These are phyloP conservation scores for Aphidius ervi DNA, from an alignment of 1,140 invertebrate species.

Conservation along the genomic window DNA sequence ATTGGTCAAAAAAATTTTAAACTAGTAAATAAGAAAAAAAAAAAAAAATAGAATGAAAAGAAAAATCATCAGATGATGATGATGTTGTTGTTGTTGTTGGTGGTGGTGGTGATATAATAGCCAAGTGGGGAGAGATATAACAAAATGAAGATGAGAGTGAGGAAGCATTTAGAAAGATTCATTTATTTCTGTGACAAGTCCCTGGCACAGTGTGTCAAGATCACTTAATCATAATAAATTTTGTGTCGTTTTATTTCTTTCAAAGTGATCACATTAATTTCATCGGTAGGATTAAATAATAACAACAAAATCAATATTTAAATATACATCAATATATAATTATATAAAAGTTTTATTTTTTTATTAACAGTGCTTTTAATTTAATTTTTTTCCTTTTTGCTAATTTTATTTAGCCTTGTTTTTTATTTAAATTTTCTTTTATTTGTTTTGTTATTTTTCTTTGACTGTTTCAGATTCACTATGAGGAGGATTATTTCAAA, in stretches of 20 bases:
- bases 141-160: conserved; percentile 7
- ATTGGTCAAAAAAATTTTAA: background rate
- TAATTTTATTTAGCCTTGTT: background rate
- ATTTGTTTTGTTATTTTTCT: too few species aligned
- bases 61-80: background rate
- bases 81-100: too few species aligned
- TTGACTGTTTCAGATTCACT: background rate
- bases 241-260: conserved; percentile 18
- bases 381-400: background rate
- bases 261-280: too few species aligned
- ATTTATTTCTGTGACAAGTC: conserved; percentile 35
- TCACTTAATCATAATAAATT: conserved; percentile 31
- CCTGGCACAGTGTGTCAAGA: conserved; percentile 42
- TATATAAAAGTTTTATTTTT: too few species aligned
- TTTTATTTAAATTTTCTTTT: background rate
- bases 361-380: too few species aligned
- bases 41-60: conserved; percentile 4
- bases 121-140: conserved; percentile 4
- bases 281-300: too few species aligned
- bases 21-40: background rate
- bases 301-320: too few species aligned
- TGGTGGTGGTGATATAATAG: background rate
- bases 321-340: too few species aligned
- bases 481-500: background rate
- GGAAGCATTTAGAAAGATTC: conserved; percentile 15